A percentile compares a stretch with the other conserved stretches of the same genome.
Conservation (phyloP, 2,113 vertebrate genomes). For the Genyomyrus donnyi region DNA sequence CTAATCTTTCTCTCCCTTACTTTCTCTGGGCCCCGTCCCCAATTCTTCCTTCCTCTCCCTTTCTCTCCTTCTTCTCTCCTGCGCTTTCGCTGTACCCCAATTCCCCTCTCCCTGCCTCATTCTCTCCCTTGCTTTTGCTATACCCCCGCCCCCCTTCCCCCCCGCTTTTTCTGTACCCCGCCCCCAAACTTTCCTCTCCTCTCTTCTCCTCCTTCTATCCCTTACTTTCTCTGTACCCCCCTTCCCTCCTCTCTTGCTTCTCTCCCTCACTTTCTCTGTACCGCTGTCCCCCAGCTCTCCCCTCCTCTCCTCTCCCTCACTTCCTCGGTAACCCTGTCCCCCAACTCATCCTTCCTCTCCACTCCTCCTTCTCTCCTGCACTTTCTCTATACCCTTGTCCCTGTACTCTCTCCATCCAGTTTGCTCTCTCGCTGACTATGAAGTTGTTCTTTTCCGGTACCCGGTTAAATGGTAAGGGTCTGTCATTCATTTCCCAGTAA, state of each 20-base stretch:
- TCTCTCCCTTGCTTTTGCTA: background rate
- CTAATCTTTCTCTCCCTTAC: background rate
- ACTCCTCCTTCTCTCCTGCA: background rate
- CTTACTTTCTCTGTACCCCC: background rate
- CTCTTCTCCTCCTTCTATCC: no score
- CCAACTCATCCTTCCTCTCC: background rate
- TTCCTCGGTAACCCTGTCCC: background rate
- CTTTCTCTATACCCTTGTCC: background rate
- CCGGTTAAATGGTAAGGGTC: background rate
- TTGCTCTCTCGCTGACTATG: background rate
- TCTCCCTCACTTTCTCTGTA: background rate
- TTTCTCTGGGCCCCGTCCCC: background rate
- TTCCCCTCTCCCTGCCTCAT: background rate
- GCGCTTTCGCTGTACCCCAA: background rate
- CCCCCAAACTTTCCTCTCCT: no score
- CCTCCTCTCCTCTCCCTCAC: background rate
- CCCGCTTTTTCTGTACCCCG: background rate
- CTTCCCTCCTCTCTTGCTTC: background rate
- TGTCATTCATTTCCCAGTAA: constrained; percentile 17
- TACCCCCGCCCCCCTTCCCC: background rate
- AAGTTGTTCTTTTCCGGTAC: background rate
- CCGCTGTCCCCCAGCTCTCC: background rate
- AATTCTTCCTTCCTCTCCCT: background rate
- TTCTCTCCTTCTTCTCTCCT: background rate
- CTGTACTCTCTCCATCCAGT: background rate